These are phyloP conservation scores for Podotricha telesiphe DNA, from an alignment of 2,888 invertebrate genomes.

Conservation along the genomic window DNA sequence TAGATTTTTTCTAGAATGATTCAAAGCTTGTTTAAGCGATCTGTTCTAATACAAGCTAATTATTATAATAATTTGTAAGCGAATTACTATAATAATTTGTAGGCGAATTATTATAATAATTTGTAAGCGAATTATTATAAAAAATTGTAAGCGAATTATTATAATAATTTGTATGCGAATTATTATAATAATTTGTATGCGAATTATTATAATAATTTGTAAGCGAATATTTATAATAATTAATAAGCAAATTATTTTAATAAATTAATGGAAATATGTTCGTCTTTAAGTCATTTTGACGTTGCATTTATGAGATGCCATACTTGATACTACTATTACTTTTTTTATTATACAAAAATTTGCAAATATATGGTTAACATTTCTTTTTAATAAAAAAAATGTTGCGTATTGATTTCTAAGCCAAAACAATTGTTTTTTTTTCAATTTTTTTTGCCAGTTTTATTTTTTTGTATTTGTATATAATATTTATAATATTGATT, in stretches of 20 bases:
- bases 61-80: no score
- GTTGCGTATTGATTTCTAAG: not conserved
- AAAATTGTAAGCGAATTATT: no score
- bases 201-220: no score
- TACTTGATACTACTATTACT: conserved; percentile 2
- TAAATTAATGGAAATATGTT: not conserved
- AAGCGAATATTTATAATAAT: no score
- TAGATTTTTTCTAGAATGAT: conserved; percentile 24
- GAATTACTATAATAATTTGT: not conserved
- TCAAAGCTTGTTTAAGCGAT: conserved; percentile 1
- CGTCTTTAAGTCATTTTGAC: conserved; percentile 13
- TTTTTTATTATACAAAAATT: not conserved
- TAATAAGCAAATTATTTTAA: no score
- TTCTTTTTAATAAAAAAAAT: not conserved
- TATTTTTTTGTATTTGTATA: conserved; percentile 21
- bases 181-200: not conserved
- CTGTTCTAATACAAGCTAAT: not conserved
- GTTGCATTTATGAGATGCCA: conserved; percentile 38
- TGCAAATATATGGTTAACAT: conserved; percentile 1
- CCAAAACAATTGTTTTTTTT: not conserved
- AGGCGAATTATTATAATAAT: no score
- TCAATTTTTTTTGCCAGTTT: not conserved
- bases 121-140: no score
- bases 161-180: not conserved
- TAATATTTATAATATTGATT: conserved; percentile 33